These are phyloP conservation scores for Platorchestia sp. DNA, from an alignment of 1,140 invertebrate species.

Conservation along the genomic window DNA sequence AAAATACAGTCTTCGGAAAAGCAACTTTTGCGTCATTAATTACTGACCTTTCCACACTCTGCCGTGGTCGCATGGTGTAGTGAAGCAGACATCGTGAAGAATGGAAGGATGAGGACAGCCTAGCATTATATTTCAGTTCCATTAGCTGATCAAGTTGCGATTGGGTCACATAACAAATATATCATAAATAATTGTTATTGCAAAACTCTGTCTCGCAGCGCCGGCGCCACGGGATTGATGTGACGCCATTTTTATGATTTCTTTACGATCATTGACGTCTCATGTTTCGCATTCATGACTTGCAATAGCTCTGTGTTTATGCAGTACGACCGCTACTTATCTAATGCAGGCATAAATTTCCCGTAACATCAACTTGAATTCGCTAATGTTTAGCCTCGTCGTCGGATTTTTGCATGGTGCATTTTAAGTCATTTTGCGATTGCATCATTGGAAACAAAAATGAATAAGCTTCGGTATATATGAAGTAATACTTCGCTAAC, in stretches of 20 bases:
- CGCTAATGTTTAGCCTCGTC: background rate
- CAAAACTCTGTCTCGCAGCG: background rate
- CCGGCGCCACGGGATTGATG: background rate
- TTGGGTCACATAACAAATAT: background rate
- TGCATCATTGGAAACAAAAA: background rate
- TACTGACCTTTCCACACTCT: too few relatives aligned
- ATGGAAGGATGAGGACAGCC: background rate
- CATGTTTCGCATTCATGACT: background rate
- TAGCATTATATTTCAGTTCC: background rate
- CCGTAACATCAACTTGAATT: background rate
- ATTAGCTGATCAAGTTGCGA: background rate
- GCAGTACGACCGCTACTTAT: background rate
- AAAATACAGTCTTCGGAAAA: too few relatives aligned
- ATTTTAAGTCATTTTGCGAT: background rate
- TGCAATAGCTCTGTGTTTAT: background rate
- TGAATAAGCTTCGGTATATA: background rate
- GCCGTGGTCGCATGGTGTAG: background rate
- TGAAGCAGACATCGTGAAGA: background rate
- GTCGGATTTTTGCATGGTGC: background rate
- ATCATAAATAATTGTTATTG: background rate
- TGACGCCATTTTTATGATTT: constrained; percentile 9
- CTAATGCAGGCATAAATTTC: background rate
- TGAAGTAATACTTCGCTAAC: background rate
- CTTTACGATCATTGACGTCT: background rate
- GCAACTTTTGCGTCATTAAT: too few relatives aligned